These are phyloP conservation scores for Andrena marginata DNA, from an alignment of 2,888 invertebrate genomes.

Conservation along the genomic window DNA sequence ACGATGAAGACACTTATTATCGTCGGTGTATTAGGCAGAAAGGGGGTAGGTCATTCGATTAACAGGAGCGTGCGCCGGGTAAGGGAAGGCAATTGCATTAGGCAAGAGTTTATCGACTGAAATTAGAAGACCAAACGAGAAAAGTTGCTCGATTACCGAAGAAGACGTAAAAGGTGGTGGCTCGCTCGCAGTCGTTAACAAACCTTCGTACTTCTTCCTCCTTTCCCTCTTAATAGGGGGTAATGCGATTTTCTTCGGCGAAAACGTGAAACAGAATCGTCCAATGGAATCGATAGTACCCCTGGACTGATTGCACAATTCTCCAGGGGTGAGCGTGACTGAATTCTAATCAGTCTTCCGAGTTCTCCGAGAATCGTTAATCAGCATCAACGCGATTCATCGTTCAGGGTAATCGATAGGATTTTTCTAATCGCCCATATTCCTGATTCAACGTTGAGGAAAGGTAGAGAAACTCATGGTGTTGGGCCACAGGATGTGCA, in stretches of 20 bases:
- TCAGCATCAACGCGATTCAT: no score
- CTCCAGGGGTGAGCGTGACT: no score
- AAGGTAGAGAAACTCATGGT: constrained; percentile 19
- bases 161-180: constrained; percentile 30
- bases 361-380: no score
- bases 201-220: background rate
- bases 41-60: constrained; percentile 69
- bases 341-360: no score
- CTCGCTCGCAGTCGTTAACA: background rate
- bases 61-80: constrained; percentile 41
- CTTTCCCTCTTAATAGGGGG: background rate
- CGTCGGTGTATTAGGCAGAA: constrained; percentile 62
- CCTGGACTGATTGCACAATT: no score
- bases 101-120: constrained; percentile 66
- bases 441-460: background rate
- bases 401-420: no score
- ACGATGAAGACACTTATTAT: constrained; percentile 61
- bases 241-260: background rate
- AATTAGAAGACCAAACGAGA: constrained; percentile 68
- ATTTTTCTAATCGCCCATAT: background rate
- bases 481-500: constrained; percentile 48
- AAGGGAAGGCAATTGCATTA: constrained; percentile 63
- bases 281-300: background rate
- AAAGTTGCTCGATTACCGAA: constrained; percentile 61
- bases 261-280: background rate